Evolutionary conservation across 1,140 invertebrate genomes (phyloP).

Genomic region (Drosophila athabasca): DNA sequence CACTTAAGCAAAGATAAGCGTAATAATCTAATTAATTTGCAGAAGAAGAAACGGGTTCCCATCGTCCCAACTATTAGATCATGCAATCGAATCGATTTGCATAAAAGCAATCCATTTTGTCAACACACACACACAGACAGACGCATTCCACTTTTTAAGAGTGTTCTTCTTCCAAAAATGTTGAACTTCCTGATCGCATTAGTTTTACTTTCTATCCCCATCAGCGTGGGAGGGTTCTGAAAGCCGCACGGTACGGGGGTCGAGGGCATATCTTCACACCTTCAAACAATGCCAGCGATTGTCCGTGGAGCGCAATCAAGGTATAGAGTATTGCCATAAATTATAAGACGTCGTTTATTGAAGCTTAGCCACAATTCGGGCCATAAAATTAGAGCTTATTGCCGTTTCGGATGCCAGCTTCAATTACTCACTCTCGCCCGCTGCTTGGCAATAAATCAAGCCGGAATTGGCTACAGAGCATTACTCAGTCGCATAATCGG

Average conservation of each 20-base stretch:
- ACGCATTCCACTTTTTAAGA: slow-evolving; percentile 2
- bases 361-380: slow-evolving; percentile 36
- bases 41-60: slow-evolving; percentile 37
- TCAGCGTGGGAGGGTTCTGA: slow-evolving; percentile 29
- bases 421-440: slow-evolving; percentile 65
- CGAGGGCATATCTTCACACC: slow-evolving; percentile 56
- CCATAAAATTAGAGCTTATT: slow-evolving; percentile 53
- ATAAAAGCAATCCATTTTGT: slow-evolving; percentile 60
- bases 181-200: slow-evolving; percentile 56
- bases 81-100: slow-evolving; percentile 42
- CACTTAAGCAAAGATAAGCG: slow-evolving; percentile 56
- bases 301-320: slow-evolving; percentile 37
- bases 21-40: slow-evolving; percentile 71
- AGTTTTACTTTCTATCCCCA: slow-evolving; percentile 57
- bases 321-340: slow-evolving; percentile 48
- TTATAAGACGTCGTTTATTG: slow-evolving; percentile 59
- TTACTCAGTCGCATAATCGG: slow-evolving; percentile 27
- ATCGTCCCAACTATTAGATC: slow-evolving; percentile 52
- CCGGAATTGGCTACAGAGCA: slow-evolving; percentile 52
- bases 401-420: slow-evolving; percentile 44
- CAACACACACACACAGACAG: slow-evolving; percentile 27
- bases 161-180: slow-evolving; percentile 24
- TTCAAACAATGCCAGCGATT: slow-evolving; percentile 62
- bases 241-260: slow-evolving; percentile 11
- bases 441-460: slow-evolving; percentile 71